Percentiles rank a stretch among this genome's conserved stretches.
Evolutionary conservation across 2,113 vertebrate species (phyloP).

Genomic region (Boulengerochromis microlepis): DNA sequence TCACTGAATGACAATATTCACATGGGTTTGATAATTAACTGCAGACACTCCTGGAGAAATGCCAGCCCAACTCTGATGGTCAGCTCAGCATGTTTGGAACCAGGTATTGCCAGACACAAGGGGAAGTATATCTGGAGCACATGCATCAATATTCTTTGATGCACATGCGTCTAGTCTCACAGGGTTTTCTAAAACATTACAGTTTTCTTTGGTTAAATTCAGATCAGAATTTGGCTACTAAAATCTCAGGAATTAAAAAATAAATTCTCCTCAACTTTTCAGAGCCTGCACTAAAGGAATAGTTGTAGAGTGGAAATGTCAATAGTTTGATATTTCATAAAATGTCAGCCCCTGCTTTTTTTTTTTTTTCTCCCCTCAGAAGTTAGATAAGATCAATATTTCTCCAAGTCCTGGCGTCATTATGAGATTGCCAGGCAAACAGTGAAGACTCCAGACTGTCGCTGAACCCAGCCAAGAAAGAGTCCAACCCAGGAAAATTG

Average conservation of each 20-base stretch:
- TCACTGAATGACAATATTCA: conserved; percentile 29
- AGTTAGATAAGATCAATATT: background rate
- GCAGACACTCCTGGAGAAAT: background rate
- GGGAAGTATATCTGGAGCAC: rapidly evolving
- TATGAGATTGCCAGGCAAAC: background rate
- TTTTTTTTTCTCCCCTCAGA: background rate
- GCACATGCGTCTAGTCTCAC: background rate
- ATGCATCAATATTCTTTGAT: background rate
- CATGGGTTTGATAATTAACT: conserved; percentile 30
- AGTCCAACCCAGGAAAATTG: background rate
- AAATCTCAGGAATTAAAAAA: background rate
- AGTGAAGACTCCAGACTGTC: background rate
- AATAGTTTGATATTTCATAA: conserved; percentile 10
- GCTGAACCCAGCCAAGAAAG: background rate
- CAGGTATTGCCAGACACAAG: background rate
- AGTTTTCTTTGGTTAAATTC: background rate
- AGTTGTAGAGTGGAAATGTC: background rate
- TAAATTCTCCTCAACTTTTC: background rate
- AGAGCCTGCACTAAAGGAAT: background rate
- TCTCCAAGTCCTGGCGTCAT: background rate
- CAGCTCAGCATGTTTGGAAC: background rate
- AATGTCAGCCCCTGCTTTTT: background rate
- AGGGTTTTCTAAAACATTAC: background rate
- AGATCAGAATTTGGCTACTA: background rate
- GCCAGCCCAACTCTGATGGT: background rate